A percentile compares a stretch with the other conserved stretches of the same genome.
These are phyloP conservation scores for Beaufortia kweichowensis DNA, from an alignment of 2,113 vertebrate genomes.

Conservation along the genomic window DNA sequence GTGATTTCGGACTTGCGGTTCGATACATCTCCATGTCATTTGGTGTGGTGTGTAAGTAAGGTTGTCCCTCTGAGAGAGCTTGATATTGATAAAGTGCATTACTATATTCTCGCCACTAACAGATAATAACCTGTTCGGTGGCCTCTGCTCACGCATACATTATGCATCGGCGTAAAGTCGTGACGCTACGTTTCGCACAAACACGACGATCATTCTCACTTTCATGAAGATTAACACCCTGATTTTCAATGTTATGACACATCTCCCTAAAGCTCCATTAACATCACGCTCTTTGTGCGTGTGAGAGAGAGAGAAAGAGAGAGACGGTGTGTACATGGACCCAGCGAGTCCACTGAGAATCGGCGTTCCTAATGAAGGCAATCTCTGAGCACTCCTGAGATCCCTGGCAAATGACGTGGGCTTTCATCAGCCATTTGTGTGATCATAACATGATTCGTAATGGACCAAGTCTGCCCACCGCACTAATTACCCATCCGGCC, in stretches of 20 bases:
- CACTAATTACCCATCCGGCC: constrained; percentile 51
- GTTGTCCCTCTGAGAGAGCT: constrained; percentile 15
- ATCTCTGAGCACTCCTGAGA: constrained; percentile 49
- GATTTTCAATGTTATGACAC: constrained; percentile 34
- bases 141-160: constrained; percentile 23
- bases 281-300: constrained; percentile 1
- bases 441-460: constrained; percentile 43
- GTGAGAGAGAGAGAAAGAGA: neutral
- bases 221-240: constrained; percentile 40
- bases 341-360: constrained; percentile 8
- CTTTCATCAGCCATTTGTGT: constrained; percentile 38
- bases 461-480: constrained; percentile 41
- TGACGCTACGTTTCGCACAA: constrained; percentile 9
- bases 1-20: constrained; percentile 36
- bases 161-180: constrained; percentile 19
- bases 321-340: neutral
- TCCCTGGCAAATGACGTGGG: constrained; percentile 9
- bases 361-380: constrained; percentile 54
- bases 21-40: constrained; percentile 35
- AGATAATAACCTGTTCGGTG: constrained; percentile 37
- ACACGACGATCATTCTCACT: constrained; percentile 25
- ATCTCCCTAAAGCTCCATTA: constrained; percentile 29
- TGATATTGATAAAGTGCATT: constrained; percentile 36
- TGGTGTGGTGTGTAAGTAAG: constrained; percentile 24
- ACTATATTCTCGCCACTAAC: constrained; percentile 21